phyloP scores from a whole-genome alignment of 1,140 invertebrate species.

The Halotydeus destructor region DNA sequence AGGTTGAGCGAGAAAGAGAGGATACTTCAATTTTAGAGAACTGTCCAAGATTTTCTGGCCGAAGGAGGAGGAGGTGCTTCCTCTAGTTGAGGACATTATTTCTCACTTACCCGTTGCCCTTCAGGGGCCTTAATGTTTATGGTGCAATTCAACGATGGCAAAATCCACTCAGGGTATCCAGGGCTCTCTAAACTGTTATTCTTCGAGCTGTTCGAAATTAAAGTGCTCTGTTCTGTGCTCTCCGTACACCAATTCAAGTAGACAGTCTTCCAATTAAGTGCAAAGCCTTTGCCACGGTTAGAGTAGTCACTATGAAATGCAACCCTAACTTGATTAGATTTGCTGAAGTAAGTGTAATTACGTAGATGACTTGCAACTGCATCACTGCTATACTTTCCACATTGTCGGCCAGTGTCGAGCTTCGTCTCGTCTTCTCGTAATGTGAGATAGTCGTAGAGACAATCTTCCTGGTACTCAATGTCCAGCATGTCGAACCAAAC shows the following conservation, averaged over 20 bases:
- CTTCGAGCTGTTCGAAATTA: slow-evolving; percentile 6
- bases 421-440: slow-evolving; percentile 22
- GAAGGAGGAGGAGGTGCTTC: too few relatives aligned
- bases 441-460: slow-evolving; percentile 50
- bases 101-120: slow-evolving; percentile 30
- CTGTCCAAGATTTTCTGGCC: too few relatives aligned
- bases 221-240: slow-evolving; percentile 2
- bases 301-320: slow-evolving; percentile 48
- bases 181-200: slow-evolving; percentile 30
- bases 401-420: too few relatives aligned
- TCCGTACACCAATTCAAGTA: slow-evolving; percentile 42
- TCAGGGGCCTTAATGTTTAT: slow-evolving; percentile 38
- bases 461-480: slow-evolving; percentile 45
- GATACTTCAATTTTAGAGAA: too few relatives aligned
- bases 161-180: slow-evolving; percentile 42
- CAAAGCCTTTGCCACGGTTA: slow-evolving; percentile 38
- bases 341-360: slow-evolving; percentile 30
- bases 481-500: slow-evolving; percentile 41
- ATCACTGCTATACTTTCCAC: background rate
- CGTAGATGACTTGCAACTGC: background rate
- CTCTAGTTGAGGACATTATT: too few relatives aligned
- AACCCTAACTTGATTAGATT: slow-evolving; percentile 33
- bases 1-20: background rate
- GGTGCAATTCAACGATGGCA: slow-evolving; percentile 41
- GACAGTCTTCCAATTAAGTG: slow-evolving; percentile 39